Conservation (phyloP, 2,113 vertebrate genomes). For the Delphinapterus leucas region DNA sequence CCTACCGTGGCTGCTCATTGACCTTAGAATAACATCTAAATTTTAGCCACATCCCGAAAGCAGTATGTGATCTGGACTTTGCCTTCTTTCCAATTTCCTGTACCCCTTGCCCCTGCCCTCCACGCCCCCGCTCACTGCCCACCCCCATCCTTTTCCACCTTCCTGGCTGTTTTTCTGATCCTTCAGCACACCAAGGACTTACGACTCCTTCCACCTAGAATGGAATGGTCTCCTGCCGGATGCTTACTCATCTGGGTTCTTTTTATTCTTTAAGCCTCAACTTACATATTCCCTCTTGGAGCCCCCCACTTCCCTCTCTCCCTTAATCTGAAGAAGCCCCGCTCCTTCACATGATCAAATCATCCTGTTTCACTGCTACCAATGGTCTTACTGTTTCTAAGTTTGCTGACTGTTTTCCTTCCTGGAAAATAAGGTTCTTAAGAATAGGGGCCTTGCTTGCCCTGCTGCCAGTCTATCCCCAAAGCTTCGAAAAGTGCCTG, state of each 20-base stretch:
- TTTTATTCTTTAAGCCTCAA: background rate
- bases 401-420: background rate
- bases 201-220: background rate
- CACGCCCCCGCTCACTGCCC: background rate
- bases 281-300: background rate
- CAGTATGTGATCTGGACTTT: background rate
- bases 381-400: background rate
- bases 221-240: background rate
- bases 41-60: background rate
- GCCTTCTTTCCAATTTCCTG: background rate
- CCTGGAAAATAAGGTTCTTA: background rate
- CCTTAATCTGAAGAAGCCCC: too few species aligned
- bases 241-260: too few species aligned
- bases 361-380: background rate
- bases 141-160: fast-evolving
- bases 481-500: background rate
- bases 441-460: background rate
- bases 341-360: background rate
- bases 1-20: background rate
- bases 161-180: background rate
- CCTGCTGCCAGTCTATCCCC: background rate
- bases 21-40: background rate
- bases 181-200: background rate
- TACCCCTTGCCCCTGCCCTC: too few species aligned
- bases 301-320: background rate